Conservation (phyloP, 1,140 invertebrate species). For the Archegozetes longisetosus region DNA sequence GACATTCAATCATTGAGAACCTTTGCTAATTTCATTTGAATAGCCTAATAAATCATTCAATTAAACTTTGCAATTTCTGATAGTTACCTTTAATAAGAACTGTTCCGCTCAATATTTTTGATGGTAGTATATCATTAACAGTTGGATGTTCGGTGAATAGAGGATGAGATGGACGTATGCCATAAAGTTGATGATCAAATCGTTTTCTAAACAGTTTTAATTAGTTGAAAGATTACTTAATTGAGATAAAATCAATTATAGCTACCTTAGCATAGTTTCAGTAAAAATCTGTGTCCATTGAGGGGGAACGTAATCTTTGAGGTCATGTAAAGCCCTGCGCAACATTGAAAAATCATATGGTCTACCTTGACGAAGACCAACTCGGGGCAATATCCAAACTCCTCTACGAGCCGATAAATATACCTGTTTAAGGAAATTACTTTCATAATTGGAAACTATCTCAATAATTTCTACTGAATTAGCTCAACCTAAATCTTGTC, state of each 20-base stretch:
- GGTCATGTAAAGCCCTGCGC: conserved; percentile 12
- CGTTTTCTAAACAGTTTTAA: no score
- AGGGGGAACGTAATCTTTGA: conserved; percentile 15
- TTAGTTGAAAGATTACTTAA: no score
- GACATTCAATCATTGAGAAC: no score
- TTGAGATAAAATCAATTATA: no score
- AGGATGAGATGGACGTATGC: conserved; percentile 32
- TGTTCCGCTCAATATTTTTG: conserved; percentile 33
- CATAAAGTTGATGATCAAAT: conserved; percentile 35
- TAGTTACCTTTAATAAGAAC: conserved; percentile 32
- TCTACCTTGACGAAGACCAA: conserved; percentile 27
- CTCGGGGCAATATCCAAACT: conserved; percentile 32
- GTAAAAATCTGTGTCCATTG: conserved; percentile 14
- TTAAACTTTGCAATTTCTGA: no score
- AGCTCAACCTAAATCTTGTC: no score
- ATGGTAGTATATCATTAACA: conserved; percentile 38
- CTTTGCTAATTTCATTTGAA: no score
- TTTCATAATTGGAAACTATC: no score
- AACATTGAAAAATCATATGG: conserved; percentile 25
- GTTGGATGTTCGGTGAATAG: conserved; percentile 35
- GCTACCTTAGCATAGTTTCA: no score
- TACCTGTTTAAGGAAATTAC: conserved; percentile 27
- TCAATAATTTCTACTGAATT: no score
- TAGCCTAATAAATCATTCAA: no score
- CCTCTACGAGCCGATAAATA: conserved; percentile 34